Evolutionary conservation across 2,797 vertebrate genomes (phyloP).

Genomic region (Notoglanidium macrostoma): DNA sequence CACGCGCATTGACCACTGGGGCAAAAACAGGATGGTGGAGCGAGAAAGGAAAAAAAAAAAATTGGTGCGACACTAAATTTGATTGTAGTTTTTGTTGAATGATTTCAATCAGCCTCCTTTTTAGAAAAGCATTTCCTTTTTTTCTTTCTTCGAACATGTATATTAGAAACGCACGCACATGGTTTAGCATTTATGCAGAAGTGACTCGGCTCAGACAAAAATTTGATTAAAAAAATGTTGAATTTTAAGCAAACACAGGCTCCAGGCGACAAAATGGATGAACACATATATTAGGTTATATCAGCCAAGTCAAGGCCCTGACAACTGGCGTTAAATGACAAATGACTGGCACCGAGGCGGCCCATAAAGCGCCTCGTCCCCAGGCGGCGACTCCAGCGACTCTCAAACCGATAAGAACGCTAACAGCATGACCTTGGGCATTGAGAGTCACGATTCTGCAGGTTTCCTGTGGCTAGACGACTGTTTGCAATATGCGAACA

Average conservation of each 20-base stretch:
- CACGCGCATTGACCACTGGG: constrained; percentile 19
- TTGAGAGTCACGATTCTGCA: constrained; percentile 69
- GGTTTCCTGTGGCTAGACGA: constrained; percentile 64
- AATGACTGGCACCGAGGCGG: constrained; percentile 56
- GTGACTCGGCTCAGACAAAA: constrained; percentile 32
- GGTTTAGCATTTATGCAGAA: constrained; percentile 34
- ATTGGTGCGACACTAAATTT: background rate
- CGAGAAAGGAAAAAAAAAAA: background rate
- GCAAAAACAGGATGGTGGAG: background rate
- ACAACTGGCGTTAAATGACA: constrained; percentile 58
- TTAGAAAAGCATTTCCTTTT: background rate
- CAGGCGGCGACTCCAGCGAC: constrained; percentile 61
- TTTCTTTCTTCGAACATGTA: background rate
- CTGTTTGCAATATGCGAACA: constrained; percentile 64
- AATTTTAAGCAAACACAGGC: constrained; percentile 49
- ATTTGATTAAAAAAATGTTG: constrained; percentile 35
- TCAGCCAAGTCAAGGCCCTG: constrained; percentile 54
- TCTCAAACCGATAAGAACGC: constrained; percentile 70
- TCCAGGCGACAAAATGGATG: constrained; percentile 49
- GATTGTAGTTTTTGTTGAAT: background rate
- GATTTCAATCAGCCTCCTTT: background rate
- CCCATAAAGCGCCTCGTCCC: constrained; percentile 57
- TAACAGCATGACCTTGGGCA: constrained; percentile 75
- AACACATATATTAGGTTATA: constrained; percentile 54
- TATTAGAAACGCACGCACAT: constrained; percentile 12